Conservation (phyloP, 2,888 invertebrate genomes). For the Tenthredo distinguenda region DNA sequence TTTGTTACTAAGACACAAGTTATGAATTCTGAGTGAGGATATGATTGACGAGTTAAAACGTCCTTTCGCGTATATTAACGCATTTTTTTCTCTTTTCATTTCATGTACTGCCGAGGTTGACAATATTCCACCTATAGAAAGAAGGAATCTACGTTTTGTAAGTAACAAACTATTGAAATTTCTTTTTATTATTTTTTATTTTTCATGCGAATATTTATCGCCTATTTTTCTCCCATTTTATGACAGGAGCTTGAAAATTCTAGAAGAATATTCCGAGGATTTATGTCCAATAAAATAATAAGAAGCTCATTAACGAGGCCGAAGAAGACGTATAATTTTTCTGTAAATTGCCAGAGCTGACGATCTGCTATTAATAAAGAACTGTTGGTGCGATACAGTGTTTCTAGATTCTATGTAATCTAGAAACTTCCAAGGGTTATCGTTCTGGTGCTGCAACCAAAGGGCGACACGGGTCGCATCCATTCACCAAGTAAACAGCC, state of each 20-base stretch:
- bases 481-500: conserved; percentile 46
- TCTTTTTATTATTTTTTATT: not conserved
- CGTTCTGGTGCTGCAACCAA: conserved; percentile 9
- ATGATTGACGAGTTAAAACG: not conserved
- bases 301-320: not conserved
- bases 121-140: not conserved
- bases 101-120: not conserved
- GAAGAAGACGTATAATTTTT: not conserved
- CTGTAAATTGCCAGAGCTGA: not conserved
- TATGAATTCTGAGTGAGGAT: not conserved
- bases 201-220: not conserved
- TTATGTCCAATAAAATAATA: not conserved
- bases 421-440: conserved; percentile 35
- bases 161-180: not conserved
- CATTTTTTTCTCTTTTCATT: not conserved
- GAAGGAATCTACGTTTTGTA: not conserved
- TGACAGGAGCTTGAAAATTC: not conserved
- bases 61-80: not conserved
- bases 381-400: not conserved
- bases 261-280: not conserved
- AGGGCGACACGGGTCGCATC: conserved; percentile 40
- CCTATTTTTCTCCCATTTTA: not conserved
- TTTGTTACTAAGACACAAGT: not conserved
- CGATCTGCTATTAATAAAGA: not conserved
- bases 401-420: conserved; percentile 33